Percentiles rank a stretch among this genome's conserved stretches.
Conservation (phyloP, 2,888 invertebrate genomes). For the Athripsodes cinereus region DNA sequence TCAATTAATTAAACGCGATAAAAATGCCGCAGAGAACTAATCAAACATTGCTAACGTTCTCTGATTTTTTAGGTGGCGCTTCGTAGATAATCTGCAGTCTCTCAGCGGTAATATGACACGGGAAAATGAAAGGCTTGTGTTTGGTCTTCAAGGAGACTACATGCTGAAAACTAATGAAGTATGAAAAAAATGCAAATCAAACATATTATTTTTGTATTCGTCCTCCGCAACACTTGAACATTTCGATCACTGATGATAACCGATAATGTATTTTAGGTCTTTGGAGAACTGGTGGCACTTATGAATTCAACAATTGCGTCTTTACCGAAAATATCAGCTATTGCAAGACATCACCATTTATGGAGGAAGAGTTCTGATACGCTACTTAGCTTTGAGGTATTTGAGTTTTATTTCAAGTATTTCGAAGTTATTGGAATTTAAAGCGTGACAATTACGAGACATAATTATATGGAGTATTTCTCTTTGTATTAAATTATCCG, state of each 20-base stretch:
- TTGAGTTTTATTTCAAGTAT: too few species aligned
- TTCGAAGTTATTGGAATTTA: too few species aligned
- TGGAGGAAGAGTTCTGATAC: constrained; percentile 50
- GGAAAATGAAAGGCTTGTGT: constrained; percentile 46
- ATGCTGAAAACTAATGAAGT: constrained; percentile 42
- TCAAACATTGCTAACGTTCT: not conserved
- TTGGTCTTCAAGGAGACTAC: constrained; percentile 45
- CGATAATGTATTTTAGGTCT: constrained; percentile 34
- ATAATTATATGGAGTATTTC: too few species aligned
- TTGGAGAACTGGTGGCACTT: constrained; percentile 42
- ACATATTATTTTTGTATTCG: not conserved
- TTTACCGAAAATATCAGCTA: constrained; percentile 41
- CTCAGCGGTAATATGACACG: constrained; percentile 50
- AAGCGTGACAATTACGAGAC: too few species aligned
- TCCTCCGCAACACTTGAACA: too few species aligned
- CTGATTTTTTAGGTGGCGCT: constrained; percentile 41
- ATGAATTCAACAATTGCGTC: constrained; percentile 47
- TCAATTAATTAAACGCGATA: too few species aligned
- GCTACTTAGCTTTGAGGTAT: constrained; percentile 44
- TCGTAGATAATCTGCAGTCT: constrained; percentile 47
- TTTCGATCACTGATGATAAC: not conserved
- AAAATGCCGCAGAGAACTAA: too few species aligned
- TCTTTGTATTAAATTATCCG: too few species aligned
- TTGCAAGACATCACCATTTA: constrained; percentile 42
- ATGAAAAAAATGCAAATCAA: not conserved